phyloP scores from a whole-genome alignment of 2,797 vertebrate genomes.

The Alauda arvensis region DNA sequence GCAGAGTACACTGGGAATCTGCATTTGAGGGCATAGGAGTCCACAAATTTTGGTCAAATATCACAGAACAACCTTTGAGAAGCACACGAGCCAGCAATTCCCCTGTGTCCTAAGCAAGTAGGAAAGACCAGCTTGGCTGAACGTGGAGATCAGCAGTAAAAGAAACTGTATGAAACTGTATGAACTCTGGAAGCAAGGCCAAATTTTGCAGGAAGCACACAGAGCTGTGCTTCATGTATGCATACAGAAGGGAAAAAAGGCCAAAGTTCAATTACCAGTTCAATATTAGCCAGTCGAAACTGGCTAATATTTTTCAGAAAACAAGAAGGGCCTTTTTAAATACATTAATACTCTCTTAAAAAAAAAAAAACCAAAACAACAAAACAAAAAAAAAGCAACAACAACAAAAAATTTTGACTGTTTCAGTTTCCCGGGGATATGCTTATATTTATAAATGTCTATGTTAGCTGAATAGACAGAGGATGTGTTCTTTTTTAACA shows the following conservation, averaged over 20 bases:
- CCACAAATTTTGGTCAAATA: too few relatives aligned
- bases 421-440: neutral
- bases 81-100: neutral
- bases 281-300: rapidly evolving
- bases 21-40: neutral
- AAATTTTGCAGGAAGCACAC: neutral
- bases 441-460: neutral
- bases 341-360: neutral
- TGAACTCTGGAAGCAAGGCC: neutral
- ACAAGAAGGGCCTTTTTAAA: neutral
- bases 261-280: neutral
- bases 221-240: neutral
- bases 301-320: neutral
- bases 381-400: too few relatives aligned
- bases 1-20: neutral
- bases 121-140: neutral
- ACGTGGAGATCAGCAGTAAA: neutral
- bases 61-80: neutral
- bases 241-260: neutral
- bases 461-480: neutral
- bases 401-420: neutral
- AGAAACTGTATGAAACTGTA: neutral
- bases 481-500: neutral
- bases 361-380: neutral
- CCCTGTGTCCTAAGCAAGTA: neutral